phyloP scores from a whole-genome alignment of 2,113 vertebrate species.

The Phasianus colchicus region DNA sequence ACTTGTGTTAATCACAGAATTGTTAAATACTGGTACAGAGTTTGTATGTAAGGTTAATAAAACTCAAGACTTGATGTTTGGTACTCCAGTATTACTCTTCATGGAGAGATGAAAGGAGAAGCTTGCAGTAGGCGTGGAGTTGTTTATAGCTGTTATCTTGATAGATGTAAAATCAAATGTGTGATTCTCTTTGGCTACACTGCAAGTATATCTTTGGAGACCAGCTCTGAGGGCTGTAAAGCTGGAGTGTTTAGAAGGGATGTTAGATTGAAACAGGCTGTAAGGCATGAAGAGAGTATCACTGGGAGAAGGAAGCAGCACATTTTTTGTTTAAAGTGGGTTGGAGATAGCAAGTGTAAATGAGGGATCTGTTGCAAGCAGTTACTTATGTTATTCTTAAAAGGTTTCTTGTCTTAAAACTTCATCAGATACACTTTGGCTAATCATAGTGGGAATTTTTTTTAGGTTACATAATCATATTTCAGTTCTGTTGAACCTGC shows the following conservation, averaged over 20 bases:
- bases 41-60: background rate
- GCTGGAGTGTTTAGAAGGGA: background rate
- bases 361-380: background rate
- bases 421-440: background rate
- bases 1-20: background rate
- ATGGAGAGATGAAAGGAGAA: background rate
- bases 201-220: background rate
- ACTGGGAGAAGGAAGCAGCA: background rate
- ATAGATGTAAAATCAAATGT: background rate
- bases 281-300: background rate
- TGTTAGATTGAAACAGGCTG: background rate
- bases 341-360: background rate
- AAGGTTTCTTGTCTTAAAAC: background rate
- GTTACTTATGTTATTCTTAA: background rate
- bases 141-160: background rate
- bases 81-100: background rate
- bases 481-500: background rate
- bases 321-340: background rate
- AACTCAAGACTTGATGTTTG: background rate
- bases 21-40: background rate
- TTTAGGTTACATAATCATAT: background rate
- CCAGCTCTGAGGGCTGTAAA: background rate
- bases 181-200: background rate
- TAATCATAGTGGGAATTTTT: background rate
- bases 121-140: background rate